Evolutionary conservation across 2,888 invertebrate species (phyloP).

Genomic region (Diaperis boleti): DNA sequence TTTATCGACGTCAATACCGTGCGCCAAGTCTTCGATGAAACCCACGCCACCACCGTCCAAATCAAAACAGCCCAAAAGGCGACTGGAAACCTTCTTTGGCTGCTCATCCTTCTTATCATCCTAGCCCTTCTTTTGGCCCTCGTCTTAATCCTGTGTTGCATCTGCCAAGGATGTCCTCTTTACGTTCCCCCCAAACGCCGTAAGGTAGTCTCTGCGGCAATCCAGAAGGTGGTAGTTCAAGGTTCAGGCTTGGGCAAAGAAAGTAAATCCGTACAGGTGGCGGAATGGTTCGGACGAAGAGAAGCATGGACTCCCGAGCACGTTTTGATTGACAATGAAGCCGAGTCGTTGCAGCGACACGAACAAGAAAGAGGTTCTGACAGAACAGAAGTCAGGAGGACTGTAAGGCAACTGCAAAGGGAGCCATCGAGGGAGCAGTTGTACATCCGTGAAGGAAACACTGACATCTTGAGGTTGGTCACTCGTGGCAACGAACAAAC

Average conservation of each 20-base stretch:
- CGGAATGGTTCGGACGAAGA: constrained; percentile 80
- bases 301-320: constrained; percentile 90
- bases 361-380: constrained; percentile 85
- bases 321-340: constrained; percentile 65
- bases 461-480: constrained; percentile 84
- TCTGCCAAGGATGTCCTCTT: constrained; percentile 87
- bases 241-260: constrained; percentile 73
- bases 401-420: constrained; percentile 60
- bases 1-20: constrained; percentile 80
- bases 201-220: constrained; percentile 80
- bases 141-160: constrained; percentile 83
- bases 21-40: constrained; percentile 70
- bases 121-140: constrained; percentile 79
- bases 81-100: constrained; percentile 79
- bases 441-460: constrained; percentile 87
- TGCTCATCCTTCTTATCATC: constrained; percentile 81
- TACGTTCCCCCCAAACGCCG: constrained; percentile 83
- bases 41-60: constrained; percentile 18
- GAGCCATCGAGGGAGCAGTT: constrained; percentile 72
- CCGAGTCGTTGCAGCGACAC: constrained; percentile 80
- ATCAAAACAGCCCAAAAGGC: constrained; percentile 45
- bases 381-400: constrained; percentile 60
- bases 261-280: constrained; percentile 82
- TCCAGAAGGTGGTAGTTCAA: constrained; percentile 80
- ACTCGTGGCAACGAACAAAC: constrained; percentile 73